Conservation (phyloP, 2,797 vertebrate genomes). For the Cynodonichthys magdalenae region DNA sequence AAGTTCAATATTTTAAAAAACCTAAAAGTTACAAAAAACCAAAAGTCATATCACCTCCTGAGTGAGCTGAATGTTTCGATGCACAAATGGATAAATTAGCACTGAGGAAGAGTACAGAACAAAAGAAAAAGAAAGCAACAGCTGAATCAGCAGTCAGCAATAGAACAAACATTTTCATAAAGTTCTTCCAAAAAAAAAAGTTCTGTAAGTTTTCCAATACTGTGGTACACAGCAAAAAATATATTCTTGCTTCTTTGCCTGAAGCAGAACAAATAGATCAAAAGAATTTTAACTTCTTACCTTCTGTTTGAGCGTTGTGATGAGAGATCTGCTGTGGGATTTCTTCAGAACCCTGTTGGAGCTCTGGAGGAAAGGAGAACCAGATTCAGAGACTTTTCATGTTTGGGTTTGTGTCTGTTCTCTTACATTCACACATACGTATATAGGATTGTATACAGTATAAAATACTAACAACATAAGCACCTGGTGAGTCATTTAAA, state of each 20-base stretch:
- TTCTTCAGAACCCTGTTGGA: conserved; percentile 91
- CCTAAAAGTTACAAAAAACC: too few species aligned
- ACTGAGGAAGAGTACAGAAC: too few species aligned
- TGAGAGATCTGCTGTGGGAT: conserved; percentile 90
- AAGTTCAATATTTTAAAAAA: too few species aligned
- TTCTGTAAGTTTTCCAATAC: background rate
- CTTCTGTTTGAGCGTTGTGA: conserved; percentile 94
- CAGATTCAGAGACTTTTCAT: conserved; percentile 22
- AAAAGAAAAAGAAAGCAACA: too few species aligned
- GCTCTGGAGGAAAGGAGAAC: conserved; percentile 75
- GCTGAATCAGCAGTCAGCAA: too few species aligned
- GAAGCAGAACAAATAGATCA: background rate
- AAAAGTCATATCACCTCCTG: too few species aligned
- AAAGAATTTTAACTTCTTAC: conserved; percentile 72
- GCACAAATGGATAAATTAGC: too few species aligned
- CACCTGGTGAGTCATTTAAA: conserved; percentile 51
- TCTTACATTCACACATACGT: conserved; percentile 20
- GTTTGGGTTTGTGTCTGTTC: conserved; percentile 5
- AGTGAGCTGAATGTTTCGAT: too few species aligned
- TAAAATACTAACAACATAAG: conserved; percentile 51
- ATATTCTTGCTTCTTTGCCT: background rate
- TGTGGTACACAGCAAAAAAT: background rate
- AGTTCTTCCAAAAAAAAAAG: background rate
- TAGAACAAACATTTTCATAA: too few species aligned
- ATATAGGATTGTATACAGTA: conserved; percentile 14